Evolutionary conservation across 2,113 vertebrate genomes (phyloP), one percentile per base, ranked within the genome.

Genomic region (Rhinogobius similis): DNA sequence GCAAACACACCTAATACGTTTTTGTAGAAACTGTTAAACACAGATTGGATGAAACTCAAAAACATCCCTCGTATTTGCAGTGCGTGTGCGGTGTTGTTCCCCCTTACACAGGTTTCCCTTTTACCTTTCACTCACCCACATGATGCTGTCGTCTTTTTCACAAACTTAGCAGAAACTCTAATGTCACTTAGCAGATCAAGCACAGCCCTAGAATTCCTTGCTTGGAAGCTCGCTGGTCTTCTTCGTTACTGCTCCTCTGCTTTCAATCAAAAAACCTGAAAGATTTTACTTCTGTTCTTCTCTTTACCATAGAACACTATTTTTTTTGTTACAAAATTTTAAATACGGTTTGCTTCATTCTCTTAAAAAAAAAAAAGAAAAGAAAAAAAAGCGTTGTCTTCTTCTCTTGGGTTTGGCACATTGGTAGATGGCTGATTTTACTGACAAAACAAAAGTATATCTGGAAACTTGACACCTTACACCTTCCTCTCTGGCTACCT

Each of bases 61-160:
- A 0, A 5, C 1, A 32, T 18, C 16, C 41, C 18, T 4, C n/a
- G n/a, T 64, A 61, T 39, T 55, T 61, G 55, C 32, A 44, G 12
- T 39, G 5, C n/a, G n/a, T 13, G 20, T 26, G 2, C 9, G 14
- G 46, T 12, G 26, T 20, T 16, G n/a, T 62, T 69, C 21, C 12
- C n/a, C 0, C 23, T 52, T 52, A 18, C 24, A 0, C 21, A 27
- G 18, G 27, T 53, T 67, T 52, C 39, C 70, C 61, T 27, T 24
- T 70, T 20, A 8, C 18, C 67, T 26, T 52, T 80, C 18, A 91
- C 88, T 90, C 73, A 90, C 91, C 87, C 58, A 65, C 90, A 91
- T 91, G 80, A 79, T 91, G 87, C 36, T 52, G 65, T 48, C 61
- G 13, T 81, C 55, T 21, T 68, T 50, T 81, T 58, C 1, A 9